Base-by-base conservation (phyloP, 2,797 vertebrate species). In the Gallinago nigripennis region DNA sequence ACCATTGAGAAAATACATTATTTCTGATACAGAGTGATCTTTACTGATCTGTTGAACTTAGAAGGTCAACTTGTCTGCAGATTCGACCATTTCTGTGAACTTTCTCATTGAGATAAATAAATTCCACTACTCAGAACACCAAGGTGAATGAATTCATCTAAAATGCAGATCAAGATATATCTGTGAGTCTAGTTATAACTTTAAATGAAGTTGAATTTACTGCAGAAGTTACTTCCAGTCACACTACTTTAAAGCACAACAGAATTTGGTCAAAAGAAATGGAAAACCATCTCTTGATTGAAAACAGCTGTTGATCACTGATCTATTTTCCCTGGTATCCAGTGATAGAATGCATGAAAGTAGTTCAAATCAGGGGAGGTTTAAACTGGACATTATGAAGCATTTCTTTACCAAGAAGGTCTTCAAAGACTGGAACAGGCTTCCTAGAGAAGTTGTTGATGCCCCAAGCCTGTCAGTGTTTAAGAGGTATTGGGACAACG, bases 331-430 rank as follows among this genome's bases (percentile, higher is more conserved):
- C 30, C 23, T 31, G 12, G 5, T 6, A 63, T 54, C 11, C 25
- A 56, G 15, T 64, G 25, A 31, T 0, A 68, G 31, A 2, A 54
- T 1, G 0, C 0, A 4, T 7, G 25, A 17, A 10, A 64, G 54
- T 41, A 5, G 7, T 31, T 68, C 20, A 72, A 79, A 1, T 20
- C 23, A 76, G 23, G 6, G 3, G 11, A 28, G 3, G 8, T 50
- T 75, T n/a, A n/a, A 14, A 50, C 4, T 28, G 25, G 27, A 45
- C 4, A 20, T 53, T 7, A 61, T 16, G 41, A 88, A 70, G 7
- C 3, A 18, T 37, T 51, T 64, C 28, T 54, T 71, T 68, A 60
- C 17, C 1, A 2, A 37, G 2, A 45, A 4, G 4, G 3, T 35
- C 24, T 25, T 51, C 35, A 77, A 60, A 80, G 6, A 33, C 8